These are phyloP conservation scores for Nibea coibor DNA, from an alignment of 2,113 vertebrate species.

Conservation along the genomic window DNA sequence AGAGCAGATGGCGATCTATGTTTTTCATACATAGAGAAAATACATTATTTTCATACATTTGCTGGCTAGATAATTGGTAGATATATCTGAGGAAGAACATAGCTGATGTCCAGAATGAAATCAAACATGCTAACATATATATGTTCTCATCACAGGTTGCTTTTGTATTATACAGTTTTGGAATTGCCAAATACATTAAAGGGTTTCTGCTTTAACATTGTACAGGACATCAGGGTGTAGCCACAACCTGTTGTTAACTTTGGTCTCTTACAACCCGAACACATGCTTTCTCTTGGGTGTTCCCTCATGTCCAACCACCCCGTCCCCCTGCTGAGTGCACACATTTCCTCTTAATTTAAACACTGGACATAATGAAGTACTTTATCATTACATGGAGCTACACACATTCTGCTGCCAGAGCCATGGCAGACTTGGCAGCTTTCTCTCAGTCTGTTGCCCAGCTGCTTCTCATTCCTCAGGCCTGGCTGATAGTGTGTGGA, in stretches of 20 bases:
- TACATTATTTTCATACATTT: not conserved
- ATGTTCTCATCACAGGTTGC: not conserved
- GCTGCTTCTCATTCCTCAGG: slow-evolving; percentile 64
- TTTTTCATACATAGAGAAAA: not conserved
- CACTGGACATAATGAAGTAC: slow-evolving; percentile 69
- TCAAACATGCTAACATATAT: not conserved
- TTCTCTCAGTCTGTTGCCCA: slow-evolving; percentile 61
- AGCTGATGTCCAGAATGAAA: not conserved
- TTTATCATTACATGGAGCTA: slow-evolving; percentile 58
- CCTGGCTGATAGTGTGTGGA: slow-evolving; percentile 48
- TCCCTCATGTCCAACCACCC: slow-evolving; percentile 12
- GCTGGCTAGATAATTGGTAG: not conserved
- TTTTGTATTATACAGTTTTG: slow-evolving; percentile 20
- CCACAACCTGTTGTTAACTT: slow-evolving; percentile 48
- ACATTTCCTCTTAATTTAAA: slow-evolving; percentile 66
- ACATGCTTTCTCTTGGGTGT: slow-evolving; percentile 41
- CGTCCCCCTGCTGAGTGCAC: slow-evolving; percentile 25
- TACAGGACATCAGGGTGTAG: slow-evolving; percentile 39
- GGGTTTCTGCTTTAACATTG: not conserved
- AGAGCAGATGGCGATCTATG: not conserved
- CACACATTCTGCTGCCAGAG: slow-evolving; percentile 61
- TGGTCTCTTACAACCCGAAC: slow-evolving; percentile 23
- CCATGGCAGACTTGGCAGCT: slow-evolving; percentile 55
- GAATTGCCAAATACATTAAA: not conserved
- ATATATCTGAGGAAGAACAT: not conserved